Base-by-base conservation (phyloP, 2,113 vertebrate genomes). In the Tragelaphus imberbis region DNA sequence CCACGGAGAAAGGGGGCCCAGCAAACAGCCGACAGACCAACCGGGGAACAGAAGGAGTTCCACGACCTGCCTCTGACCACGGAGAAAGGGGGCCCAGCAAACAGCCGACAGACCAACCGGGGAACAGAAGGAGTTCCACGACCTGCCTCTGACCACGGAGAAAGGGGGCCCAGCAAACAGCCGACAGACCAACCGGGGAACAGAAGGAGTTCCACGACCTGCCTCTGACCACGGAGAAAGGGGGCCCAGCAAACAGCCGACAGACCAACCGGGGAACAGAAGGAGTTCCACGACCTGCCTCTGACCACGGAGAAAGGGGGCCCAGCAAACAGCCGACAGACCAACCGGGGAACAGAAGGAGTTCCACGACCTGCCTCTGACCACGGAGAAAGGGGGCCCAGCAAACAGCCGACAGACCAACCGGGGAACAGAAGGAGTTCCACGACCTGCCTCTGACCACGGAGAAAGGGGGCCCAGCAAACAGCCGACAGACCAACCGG, bases 341-440 rank as follows among this genome's bases (percentile, higher is more conserved):
- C 30, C 30, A 1, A 10, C 30, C 13, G 0, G 2, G 63, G 7
- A 12, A 3, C 11, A 8, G 56, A 17, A 7, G 68, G 19, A 2
- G 44, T 13, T 15, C 36, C 28, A 11, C n/a, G n/a, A n/a, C n/a
- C n/a, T n/a, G n/a, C n/a, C n/a, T n/a, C n/a, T n/a, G n/a, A n/a
- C n/a, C n/a, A n/a, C n/a, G n/a, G 33, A 36, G 21, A 27, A 23
- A 12, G 1, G 30, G 2, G 23, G 1, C 2, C 0, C 5, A 10
- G 55, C 81, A n/a, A 4, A 55, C 56, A 8, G 2, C n/a, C 9
- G 63, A 44, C 56, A 13, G 56, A 14, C 30, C 30, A 1, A 10
- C 30, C 13, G 0, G 2, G 63, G 6, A 12, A 5, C 10, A 7
- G 56, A 17, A 7, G 68, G 19, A 2, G 49, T 12, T 19, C n/a